These are phyloP conservation scores for Erynnis tages DNA, from an alignment of 2,888 invertebrate species.

Conservation along the genomic window DNA sequence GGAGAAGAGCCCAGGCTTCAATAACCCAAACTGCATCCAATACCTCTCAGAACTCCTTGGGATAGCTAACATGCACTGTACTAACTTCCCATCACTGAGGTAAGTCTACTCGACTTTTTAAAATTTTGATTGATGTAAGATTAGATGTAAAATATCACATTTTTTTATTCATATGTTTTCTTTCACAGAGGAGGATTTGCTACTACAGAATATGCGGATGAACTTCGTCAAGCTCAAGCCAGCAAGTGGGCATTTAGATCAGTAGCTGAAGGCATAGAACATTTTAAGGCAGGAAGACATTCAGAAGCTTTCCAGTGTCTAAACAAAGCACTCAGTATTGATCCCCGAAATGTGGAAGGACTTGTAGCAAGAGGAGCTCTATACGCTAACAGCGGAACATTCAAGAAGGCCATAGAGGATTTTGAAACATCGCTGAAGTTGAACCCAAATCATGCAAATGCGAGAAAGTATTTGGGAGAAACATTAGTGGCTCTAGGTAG, in stretches of 20 bases:
- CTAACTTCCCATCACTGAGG: constrained; percentile 87
- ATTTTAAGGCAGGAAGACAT: constrained; percentile 95
- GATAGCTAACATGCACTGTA: constrained; percentile 85
- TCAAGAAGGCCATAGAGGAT: constrained; percentile 96
- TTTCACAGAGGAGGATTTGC: constrained; percentile 86
- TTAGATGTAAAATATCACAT: not conserved
- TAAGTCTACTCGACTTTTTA: constrained; percentile 54
- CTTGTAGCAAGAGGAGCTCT: constrained; percentile 94
- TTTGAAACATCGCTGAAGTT: constrained; percentile 95
- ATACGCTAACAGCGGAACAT: constrained; percentile 96
- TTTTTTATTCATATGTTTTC: not conserved
- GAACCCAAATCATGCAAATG: constrained; percentile 95
- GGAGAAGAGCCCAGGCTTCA: constrained; percentile 91
- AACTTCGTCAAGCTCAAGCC: constrained; percentile 93
- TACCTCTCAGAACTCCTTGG: constrained; percentile 89
- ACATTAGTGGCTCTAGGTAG: constrained; percentile 94
- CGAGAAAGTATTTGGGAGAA: constrained; percentile 96
- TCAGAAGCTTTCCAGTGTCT: constrained; percentile 97
- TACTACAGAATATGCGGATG: constrained; percentile 90
- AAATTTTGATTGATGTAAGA: not conserved
- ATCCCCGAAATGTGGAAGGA: constrained; percentile 95
- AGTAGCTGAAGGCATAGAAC: constrained; percentile 97
- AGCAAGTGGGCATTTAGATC: constrained; percentile 96
- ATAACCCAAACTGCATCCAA: constrained; percentile 94
- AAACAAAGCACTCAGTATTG: constrained; percentile 95